Percentiles rank a stretch among this genome's conserved stretches.
Conservation (phyloP, 2,888 invertebrate genomes). For the Drepana falcataria region DNA sequence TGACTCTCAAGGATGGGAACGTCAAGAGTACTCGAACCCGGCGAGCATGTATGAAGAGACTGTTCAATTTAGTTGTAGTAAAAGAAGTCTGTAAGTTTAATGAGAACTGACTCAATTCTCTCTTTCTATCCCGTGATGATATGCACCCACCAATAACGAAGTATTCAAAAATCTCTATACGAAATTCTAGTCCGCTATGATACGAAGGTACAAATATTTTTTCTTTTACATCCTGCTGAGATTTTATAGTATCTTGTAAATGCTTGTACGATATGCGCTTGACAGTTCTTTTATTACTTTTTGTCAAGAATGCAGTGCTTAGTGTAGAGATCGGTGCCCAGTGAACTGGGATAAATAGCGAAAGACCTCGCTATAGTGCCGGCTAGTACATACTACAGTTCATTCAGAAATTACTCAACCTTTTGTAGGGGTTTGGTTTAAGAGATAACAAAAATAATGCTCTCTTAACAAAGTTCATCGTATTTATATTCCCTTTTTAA, state of each 20-base stretch:
- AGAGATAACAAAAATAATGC: not conserved
- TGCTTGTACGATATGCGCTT: not conserved
- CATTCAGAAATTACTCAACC: not conserved
- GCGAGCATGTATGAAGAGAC: too few relatives aligned
- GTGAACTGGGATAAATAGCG: slow-evolving; percentile 35
- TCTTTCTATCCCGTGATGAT: too few relatives aligned
- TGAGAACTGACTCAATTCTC: too few relatives aligned
- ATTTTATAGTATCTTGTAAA: not conserved
- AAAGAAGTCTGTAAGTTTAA: too few relatives aligned
- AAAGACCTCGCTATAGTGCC: slow-evolving; percentile 23
- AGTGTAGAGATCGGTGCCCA: slow-evolving; percentile 26
- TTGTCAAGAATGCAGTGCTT: slow-evolving; percentile 30
- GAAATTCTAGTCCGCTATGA: not conserved
- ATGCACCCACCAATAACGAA: too few relatives aligned
- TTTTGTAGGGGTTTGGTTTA: not conserved
- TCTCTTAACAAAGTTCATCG: too few relatives aligned
- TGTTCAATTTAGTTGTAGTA: too few relatives aligned
- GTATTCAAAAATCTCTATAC: too few relatives aligned
- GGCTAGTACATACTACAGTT: slow-evolving; percentile 14
- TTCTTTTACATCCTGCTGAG: not conserved
- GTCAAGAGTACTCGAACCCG: too few relatives aligned
- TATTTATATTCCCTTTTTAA: too few relatives aligned
- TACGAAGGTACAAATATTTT: not conserved
- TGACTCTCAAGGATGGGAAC: too few relatives aligned
- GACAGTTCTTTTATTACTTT: slow-evolving; percentile 26